Conservation (phyloP, 2,888 invertebrate species). For the Ariolimax columbianus region DNA sequence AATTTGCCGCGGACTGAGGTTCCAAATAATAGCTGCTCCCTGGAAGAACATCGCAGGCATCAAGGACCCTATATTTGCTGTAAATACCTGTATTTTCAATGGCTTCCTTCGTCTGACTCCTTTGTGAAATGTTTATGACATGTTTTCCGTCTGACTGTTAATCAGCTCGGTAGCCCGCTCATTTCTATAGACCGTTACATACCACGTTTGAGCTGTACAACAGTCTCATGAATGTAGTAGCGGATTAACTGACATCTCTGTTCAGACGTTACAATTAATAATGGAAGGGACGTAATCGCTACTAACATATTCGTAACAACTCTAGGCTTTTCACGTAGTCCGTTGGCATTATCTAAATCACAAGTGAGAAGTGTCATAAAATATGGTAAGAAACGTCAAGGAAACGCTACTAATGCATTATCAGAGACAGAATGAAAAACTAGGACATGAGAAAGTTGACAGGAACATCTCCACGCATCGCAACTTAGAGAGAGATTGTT, state of each 20-base stretch:
- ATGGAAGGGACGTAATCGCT: too few relatives aligned
- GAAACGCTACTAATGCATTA: not conserved
- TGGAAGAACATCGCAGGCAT: not conserved
- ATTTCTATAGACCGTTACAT: too few relatives aligned
- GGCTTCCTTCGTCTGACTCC: not conserved
- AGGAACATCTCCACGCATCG: too few relatives aligned
- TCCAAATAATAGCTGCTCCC: not conserved
- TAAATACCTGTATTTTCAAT: conserved; percentile 12
- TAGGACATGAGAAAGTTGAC: not conserved
- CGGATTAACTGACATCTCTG: too few relatives aligned
- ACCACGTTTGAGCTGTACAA: too few relatives aligned
- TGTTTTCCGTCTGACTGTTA: not conserved
- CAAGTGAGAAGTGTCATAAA: not conserved
- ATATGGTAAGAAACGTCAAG: not conserved
- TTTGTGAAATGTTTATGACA: not conserved
- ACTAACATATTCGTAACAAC: too few relatives aligned
- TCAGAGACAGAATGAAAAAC: not conserved
- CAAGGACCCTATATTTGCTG: not conserved
- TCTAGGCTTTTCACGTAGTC: too few relatives aligned
- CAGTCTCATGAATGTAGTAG: too few relatives aligned
- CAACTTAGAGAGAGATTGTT: too few relatives aligned
- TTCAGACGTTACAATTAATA: too few relatives aligned
- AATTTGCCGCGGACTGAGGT: not conserved
- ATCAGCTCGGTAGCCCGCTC: too few relatives aligned
- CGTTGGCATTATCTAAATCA: too few relatives aligned